Percentiles rank a stretch among this genome's conserved stretches.
Evolutionary conservation across 2,888 invertebrate genomes (phyloP).

Genomic region (Catocala sponsa): DNA sequence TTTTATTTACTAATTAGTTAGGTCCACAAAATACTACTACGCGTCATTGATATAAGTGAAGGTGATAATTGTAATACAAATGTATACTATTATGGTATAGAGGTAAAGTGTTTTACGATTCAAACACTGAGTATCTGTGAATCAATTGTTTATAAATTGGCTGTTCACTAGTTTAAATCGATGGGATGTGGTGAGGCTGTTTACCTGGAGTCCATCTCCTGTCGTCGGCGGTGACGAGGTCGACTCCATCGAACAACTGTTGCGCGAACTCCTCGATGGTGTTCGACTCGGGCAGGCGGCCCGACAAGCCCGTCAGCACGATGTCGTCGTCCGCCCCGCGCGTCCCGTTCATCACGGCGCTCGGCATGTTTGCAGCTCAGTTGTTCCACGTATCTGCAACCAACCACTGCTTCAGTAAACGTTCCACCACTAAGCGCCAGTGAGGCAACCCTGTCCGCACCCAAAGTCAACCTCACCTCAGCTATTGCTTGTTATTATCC

Average conservation of each 20-base stretch:
- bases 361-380: conserved; percentile 68
- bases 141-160: too few relatives aligned
- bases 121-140: too few relatives aligned
- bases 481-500: conserved; percentile 15
- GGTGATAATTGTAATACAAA: conserved; percentile 2
- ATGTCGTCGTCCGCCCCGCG: conserved; percentile 89
- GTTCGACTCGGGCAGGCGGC: conserved; percentile 96
- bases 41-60: not conserved
- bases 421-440: not conserved
- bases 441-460: not conserved
- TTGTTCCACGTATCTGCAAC: conserved; percentile 61
- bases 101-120: too few relatives aligned
- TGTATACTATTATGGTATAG: too few relatives aligned
- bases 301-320: conserved; percentile 95
- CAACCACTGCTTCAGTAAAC: conserved; percentile 36
- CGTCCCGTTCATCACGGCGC: conserved; percentile 73
- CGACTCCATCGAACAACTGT: conserved; percentile 96
- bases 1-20: conserved; percentile 7
- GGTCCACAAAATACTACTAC: not conserved
- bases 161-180: too few relatives aligned
- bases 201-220: conserved; percentile 94
- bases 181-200: too few relatives aligned
- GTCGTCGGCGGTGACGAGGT: conserved; percentile 97
- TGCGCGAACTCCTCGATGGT: conserved; percentile 97
- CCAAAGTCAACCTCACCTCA: conserved; percentile 29